phyloP scores from a whole-genome alignment of 2,113 vertebrate species.

The Acanthochromis polyacanthus region DNA sequence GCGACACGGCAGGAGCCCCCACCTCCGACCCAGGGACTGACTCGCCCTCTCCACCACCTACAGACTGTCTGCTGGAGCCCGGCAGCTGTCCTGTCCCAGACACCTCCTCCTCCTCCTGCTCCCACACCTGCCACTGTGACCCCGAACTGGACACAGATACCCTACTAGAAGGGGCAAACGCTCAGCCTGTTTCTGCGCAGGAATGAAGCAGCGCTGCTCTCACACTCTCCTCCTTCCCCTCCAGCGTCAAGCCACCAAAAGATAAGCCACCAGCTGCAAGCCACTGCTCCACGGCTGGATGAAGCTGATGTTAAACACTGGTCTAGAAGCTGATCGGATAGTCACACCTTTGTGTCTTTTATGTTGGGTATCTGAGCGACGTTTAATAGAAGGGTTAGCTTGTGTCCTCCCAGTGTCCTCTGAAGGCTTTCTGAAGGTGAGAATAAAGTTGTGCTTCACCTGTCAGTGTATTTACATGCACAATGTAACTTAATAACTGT shows the following conservation, averaged over 20 bases:
- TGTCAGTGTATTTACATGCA: constrained; percentile 46
- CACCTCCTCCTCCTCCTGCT: constrained; percentile 43
- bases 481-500: constrained; percentile 11
- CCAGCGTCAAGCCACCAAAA: constrained; percentile 17
- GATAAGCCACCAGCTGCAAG: constrained; percentile 55
- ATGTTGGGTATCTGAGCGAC: constrained; percentile 9
- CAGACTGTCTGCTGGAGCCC: constrained; percentile 63
- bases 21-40: constrained; percentile 67
- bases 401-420: constrained; percentile 42
- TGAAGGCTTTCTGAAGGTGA: constrained; percentile 27
- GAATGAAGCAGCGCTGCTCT: constrained; percentile 71
- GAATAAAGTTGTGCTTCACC: constrained; percentile 63
- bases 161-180: constrained; percentile 39
- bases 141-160: constrained; percentile 53
- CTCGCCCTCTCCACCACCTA: constrained; percentile 73
- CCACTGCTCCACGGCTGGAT: constrained; percentile 40
- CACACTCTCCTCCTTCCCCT: neutral
- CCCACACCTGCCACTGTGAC: constrained; percentile 67
- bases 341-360: neutral
- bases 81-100: constrained; percentile 26
- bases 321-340: constrained; percentile 28
- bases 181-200: constrained; percentile 55
- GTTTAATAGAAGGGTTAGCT: constrained; percentile 17
- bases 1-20: constrained; percentile 21
- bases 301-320: constrained; percentile 37